Percentiles rank a stretch among this genome's conserved stretches.
These are phyloP conservation scores for Ophraella communa DNA, from an alignment of 2,888 invertebrate genomes.

Conservation along the genomic window DNA sequence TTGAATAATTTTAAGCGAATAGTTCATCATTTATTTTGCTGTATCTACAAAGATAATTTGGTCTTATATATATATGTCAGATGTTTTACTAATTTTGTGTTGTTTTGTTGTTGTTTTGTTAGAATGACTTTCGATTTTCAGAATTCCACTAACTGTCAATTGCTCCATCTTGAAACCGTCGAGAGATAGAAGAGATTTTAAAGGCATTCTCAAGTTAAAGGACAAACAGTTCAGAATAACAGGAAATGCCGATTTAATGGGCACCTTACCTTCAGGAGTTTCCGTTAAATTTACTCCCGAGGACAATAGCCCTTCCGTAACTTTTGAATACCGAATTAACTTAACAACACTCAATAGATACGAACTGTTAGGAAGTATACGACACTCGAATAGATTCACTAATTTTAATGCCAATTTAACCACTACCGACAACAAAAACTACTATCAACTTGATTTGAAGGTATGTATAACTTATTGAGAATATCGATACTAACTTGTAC, in stretches of 20 bases:
- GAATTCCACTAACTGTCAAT: constrained; percentile 47
- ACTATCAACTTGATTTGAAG: constrained; percentile 60
- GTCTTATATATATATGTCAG: too few species aligned
- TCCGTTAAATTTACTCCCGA: constrained; percentile 59
- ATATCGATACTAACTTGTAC: neutral
- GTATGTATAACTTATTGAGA: constrained; percentile 42
- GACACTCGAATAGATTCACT: constrained; percentile 60
- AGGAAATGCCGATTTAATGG: constrained; percentile 58
- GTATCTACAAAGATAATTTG: too few species aligned
- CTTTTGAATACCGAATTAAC: constrained; percentile 55
- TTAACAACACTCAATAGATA: constrained; percentile 48
- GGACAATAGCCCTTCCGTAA: constrained; percentile 54
- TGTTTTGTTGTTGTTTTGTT: too few species aligned
- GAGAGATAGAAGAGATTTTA: constrained; percentile 49
- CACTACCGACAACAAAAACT: constrained; percentile 52
- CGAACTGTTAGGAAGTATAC: constrained; percentile 48
- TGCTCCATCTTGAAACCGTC: constrained; percentile 44
- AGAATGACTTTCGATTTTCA: constrained; percentile 39
- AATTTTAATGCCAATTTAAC: constrained; percentile 57
- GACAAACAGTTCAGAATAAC: constrained; percentile 58
- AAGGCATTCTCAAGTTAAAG: constrained; percentile 59
- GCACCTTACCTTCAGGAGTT: constrained; percentile 57
- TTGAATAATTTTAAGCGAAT: too few species aligned
- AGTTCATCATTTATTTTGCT: too few species aligned
- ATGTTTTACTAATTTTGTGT: too few species aligned